Conservation (phyloP, 2,888 invertebrate species). For the Acrobasis repandana region DNA sequence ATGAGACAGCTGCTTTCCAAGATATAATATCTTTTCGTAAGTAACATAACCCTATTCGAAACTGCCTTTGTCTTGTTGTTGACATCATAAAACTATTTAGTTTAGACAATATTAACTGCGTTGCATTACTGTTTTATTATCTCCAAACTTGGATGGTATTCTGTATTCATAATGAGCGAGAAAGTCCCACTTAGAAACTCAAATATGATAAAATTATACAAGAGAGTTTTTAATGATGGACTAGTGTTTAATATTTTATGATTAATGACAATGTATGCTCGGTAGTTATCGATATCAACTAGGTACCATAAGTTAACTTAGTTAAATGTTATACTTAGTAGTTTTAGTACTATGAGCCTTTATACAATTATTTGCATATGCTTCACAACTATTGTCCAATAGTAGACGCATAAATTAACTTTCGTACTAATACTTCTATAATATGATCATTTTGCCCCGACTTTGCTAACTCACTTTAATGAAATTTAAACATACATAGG, state of each 20-base stretch:
- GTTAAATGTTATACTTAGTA: constrained; percentile 22
- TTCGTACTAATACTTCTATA: neutral
- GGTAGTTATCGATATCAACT: constrained; percentile 2
- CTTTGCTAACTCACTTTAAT: too few species aligned
- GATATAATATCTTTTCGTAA: constrained; percentile 92
- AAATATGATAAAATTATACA: neutral
- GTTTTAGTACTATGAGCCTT: constrained; percentile 2
- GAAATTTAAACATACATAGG: too few species aligned
- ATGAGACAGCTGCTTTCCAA: constrained; percentile 88
- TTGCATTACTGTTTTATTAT: neutral
- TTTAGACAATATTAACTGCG: constrained; percentile 1
- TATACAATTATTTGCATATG: neutral
- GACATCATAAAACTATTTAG: constrained; percentile 35
- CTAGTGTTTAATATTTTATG: constrained; percentile 3
- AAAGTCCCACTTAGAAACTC: neutral
- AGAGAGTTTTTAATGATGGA: neutral
- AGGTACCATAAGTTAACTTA: constrained; percentile 1
- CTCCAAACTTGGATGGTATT: neutral
- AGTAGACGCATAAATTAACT: neutral
- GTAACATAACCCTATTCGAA: constrained; percentile 70
- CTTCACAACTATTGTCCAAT: neutral
- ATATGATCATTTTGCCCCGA: constrained; percentile 13
- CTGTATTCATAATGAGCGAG: neutral
- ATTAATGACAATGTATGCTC: constrained; percentile 19
- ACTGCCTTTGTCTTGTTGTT: constrained; percentile 42